Evolutionary conservation across 2,113 vertebrate genomes (phyloP).

Genomic region (Sinocyclocheilus grahami): DNA sequence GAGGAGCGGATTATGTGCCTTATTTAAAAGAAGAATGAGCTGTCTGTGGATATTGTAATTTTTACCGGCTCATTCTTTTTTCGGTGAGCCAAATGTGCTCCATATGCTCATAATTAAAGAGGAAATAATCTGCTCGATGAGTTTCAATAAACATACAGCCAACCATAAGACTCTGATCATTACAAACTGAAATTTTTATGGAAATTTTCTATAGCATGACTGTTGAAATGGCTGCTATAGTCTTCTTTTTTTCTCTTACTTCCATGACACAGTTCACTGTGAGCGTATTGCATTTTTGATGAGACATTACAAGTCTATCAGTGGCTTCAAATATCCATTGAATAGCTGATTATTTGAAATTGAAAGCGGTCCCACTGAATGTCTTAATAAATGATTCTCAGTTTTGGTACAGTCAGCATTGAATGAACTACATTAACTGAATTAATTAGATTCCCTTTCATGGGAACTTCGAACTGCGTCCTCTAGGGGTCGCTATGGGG

Average conservation of each 20-base stretch:
- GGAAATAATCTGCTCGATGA: background rate
- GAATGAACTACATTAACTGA: background rate
- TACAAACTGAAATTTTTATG: background rate
- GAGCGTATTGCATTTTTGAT: slow-evolving; percentile 1
- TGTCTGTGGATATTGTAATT: background rate
- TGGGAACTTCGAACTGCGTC: too few species aligned
- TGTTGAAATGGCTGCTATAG: background rate
- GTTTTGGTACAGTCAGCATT: background rate
- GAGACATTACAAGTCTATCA: background rate
- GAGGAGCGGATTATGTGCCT: background rate
- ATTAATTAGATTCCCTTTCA: background rate
- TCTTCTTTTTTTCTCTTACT: background rate
- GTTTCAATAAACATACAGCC: slow-evolving; percentile 10
- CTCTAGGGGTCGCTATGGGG: too few species aligned
- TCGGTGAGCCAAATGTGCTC: background rate
- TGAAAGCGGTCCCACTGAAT: background rate
- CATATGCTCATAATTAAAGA: slow-evolving; percentile 13
- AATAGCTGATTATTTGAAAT: background rate
- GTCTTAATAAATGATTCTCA: background rate
- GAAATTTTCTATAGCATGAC: background rate
- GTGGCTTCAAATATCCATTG: background rate
- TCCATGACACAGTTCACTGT: background rate
- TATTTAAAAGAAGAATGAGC: slow-evolving; percentile 26
- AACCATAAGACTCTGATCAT: background rate
- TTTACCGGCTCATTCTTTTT: background rate